Evolutionary conservation across 2,888 invertebrate species (phyloP).

Genomic region (Agonopterix heracliana): DNA sequence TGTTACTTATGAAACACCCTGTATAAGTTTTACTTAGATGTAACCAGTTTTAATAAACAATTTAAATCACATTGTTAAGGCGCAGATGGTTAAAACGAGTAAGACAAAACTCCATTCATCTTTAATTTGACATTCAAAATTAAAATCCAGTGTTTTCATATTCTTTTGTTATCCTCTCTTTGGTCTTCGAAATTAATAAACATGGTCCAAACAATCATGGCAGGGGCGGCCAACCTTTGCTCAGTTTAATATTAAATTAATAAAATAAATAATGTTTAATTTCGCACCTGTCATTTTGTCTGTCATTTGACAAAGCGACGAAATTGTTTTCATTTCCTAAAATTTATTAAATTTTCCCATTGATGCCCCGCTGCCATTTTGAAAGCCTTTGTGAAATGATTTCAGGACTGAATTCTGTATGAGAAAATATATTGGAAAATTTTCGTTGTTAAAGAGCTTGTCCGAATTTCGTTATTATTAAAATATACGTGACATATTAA

Average conservation of each 20-base stretch:
- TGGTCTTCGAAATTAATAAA: neutral
- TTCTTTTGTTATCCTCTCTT: slow-evolving; percentile 9
- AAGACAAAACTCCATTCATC: neutral
- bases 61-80: too few relatives aligned
- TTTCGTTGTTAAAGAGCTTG: too few relatives aligned
- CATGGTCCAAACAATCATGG: too few relatives aligned
- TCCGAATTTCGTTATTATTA: too few relatives aligned
- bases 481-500: too few relatives aligned
- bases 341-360: slow-evolving; percentile 31
- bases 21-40: too few relatives aligned
- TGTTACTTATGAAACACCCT: too few relatives aligned
- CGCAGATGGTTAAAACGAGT: too few relatives aligned
- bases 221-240: slow-evolving; percentile 21
- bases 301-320: slow-evolving; percentile 25
- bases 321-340: slow-evolving; percentile 47
- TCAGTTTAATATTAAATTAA: slow-evolving; percentile 34
- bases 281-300: slow-evolving; percentile 52
- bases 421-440: neutral
- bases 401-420: slow-evolving; percentile 15
- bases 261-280: slow-evolving; percentile 51
- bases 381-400: slow-evolving; percentile 18
- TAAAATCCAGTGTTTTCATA: slow-evolving; percentile 5
- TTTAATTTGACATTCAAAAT: slow-evolving; percentile 3
- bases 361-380: slow-evolving; percentile 25
- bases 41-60: too few relatives aligned